A percentile compares a stretch with the other conserved stretches of the same genome.
These are phyloP conservation scores for Pelmatolapia mariae DNA, from an alignment of 2,113 vertebrate species.

Conservation along the genomic window DNA sequence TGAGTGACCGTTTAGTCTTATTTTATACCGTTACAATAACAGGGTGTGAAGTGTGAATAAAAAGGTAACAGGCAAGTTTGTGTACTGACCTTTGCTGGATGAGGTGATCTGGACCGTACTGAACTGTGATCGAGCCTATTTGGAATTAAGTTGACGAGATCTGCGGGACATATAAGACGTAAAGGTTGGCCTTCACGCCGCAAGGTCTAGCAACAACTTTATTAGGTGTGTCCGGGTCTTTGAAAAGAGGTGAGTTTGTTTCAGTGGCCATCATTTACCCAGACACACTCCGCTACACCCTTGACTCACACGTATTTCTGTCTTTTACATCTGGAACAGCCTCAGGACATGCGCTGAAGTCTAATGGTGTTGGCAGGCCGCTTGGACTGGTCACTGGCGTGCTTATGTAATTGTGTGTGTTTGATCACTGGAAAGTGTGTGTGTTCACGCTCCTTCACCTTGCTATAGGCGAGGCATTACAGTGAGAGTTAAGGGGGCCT, in stretches of 20 bases:
- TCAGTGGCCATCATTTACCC: not conserved
- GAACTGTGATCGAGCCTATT: not conserved
- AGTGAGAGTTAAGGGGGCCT: not conserved
- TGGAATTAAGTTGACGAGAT: not conserved
- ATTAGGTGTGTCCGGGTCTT: not conserved
- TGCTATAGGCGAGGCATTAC: constrained; percentile 32
- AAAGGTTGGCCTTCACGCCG: not conserved
- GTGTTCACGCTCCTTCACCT: constrained; percentile 23
- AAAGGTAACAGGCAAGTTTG: not conserved
- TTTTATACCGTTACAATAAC: not conserved
- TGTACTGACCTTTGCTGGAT: not conserved
- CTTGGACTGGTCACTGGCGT: constrained; percentile 11
- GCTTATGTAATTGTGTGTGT: not conserved
- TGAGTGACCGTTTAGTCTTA: not conserved
- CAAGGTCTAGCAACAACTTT: not conserved
- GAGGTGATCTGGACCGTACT: not conserved
- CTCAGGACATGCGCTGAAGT: constrained; percentile 16
- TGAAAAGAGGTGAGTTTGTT: not conserved
- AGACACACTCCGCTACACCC: not conserved
- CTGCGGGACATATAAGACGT: not conserved
- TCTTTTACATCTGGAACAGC: constrained; percentile 51
- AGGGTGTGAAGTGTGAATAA: not conserved
- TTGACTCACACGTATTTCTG: not conserved
- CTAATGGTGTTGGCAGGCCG: constrained; percentile 38
- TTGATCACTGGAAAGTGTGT: not conserved